Evolutionary conservation across 2,888 invertebrate species (phyloP).

Genomic region (Desoria tigrina): DNA sequence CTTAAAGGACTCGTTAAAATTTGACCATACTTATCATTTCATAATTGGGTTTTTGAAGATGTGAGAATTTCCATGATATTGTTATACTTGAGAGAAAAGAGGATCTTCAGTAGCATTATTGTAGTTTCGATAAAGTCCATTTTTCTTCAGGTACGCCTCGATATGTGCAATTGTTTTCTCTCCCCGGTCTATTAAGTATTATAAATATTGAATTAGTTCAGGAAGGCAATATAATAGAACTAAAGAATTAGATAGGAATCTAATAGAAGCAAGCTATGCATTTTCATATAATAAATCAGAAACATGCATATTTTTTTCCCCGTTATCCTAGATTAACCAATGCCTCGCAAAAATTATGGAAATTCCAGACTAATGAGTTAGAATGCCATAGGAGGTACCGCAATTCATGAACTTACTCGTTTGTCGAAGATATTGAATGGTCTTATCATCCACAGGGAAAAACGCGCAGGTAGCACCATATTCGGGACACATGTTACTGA

Average conservation of each 20-base stretch:
- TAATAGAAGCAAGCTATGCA: too few species aligned
- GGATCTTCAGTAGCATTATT: constrained; percentile 75
- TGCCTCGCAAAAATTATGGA: too few species aligned
- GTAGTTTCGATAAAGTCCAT: constrained; percentile 82
- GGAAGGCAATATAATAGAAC: too few species aligned
- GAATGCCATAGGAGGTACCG: too few species aligned
- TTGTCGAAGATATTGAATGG: constrained; percentile 80
- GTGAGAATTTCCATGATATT: not conserved
- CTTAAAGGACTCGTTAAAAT: too few species aligned
- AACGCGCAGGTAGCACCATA: constrained; percentile 96
- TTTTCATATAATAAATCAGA: too few species aligned
- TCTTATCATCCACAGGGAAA: constrained; percentile 84
- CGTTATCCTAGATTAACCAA: too few species aligned
- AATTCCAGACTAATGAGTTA: too few species aligned
- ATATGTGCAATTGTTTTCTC: constrained; percentile 75
- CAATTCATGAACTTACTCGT: constrained; percentile 69
- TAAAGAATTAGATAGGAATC: too few species aligned
- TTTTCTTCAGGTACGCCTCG: constrained; percentile 77
- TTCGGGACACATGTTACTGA: constrained; percentile 98
- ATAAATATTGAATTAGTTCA: not conserved
- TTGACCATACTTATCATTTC: too few species aligned
- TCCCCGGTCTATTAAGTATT: constrained; percentile 68
- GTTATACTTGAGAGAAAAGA: constrained; percentile 67
- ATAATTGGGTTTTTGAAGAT: not conserved
- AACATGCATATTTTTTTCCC: too few species aligned